Evolutionary conservation across 2,797 vertebrate genomes (phyloP), one percentile per base, ranked within the genome.

Genomic region (Spondyliosoma cantharus): DNA sequence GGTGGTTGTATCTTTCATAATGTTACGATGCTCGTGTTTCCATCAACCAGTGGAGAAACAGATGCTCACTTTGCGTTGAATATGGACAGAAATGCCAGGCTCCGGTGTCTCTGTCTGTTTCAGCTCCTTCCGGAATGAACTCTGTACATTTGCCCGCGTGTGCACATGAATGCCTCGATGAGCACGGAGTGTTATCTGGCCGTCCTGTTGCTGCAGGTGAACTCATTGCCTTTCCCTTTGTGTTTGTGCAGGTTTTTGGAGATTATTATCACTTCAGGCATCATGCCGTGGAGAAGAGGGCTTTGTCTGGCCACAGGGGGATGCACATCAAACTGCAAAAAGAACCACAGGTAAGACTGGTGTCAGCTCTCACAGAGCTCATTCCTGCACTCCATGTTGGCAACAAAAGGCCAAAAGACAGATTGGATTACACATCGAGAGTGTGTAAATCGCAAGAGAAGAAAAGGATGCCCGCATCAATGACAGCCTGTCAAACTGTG

Each of bases 211-310:
- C 69, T 62, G 58, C 83, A 70, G 87, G 79, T 89, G 73, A 88
- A 85, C 80, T 87, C 78, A 90, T 74, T 82, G 64, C 63, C 42
- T 86, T 52, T 79, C 43, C 45, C 60, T 86, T 88, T 90, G 84
- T 91, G 84, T 88, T 73, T 60, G 81, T 90, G 80, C 91, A 98
- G 97, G 96, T 98, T 88, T 96, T 98, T 61, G 95, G 94, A 48
- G 95, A 97, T 93, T 97, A 97, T 94, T 97, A 97, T 93, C 96
- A 97, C 93, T 97, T 98, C 94, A 93, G 93, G 92, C 97, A 99
- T 91, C 93, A 92, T 0, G 94, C 93, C 0, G 96, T 98, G 91
- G 95, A 95, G 90, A 98, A 95, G 92, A 96, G 97, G 72, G 97
- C 97, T 85, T 92, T 97, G 85, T 95, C 92, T 0, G 91, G 95